Evolutionary conservation across 2,888 invertebrate genomes (phyloP).

Genomic region (Ophion obscuratus): DNA sequence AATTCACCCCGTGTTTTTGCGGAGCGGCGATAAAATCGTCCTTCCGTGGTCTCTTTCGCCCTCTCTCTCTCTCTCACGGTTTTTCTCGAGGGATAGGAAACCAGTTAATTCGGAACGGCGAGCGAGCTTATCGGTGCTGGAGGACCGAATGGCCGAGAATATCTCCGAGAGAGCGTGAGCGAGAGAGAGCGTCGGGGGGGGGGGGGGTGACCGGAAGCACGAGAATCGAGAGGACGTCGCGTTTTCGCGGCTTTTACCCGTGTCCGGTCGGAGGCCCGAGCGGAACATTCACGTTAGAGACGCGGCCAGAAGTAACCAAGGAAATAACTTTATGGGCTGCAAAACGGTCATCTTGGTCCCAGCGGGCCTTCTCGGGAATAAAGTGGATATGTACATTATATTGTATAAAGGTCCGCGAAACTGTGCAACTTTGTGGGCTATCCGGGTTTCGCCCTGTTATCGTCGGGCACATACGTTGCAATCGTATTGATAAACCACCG

Average conservation of each 20-base stretch:
- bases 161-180: slow-evolving; percentile 35
- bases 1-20: neutral
- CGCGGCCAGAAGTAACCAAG: neutral
- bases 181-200: neutral
- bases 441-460: slow-evolving; percentile 25
- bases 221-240: slow-evolving; percentile 43
- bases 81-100: slow-evolving; percentile 23
- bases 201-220: slow-evolving; percentile 56
- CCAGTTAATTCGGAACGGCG: slow-evolving; percentile 59
- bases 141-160: slow-evolving; percentile 22
- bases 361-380: slow-evolving; percentile 71
- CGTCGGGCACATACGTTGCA: slow-evolving; percentile 5
- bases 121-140: slow-evolving; percentile 54
- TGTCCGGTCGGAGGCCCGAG: slow-evolving; percentile 29
- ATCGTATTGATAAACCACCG: slow-evolving; percentile 74
- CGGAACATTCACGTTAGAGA: neutral
- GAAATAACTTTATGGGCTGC: slow-evolving; percentile 59
- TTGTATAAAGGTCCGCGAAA: neutral
- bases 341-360: slow-evolving; percentile 74
- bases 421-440: neutral
- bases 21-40: neutral
- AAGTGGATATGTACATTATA: slow-evolving; percentile 61
- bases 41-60: neutral
- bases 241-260: slow-evolving; percentile 43
- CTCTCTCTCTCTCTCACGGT: slow-evolving; percentile 3